These are phyloP conservation scores for Tetragnatha versicolor DNA, from an alignment of 1,140 invertebrate genomes.

Conservation along the genomic window DNA sequence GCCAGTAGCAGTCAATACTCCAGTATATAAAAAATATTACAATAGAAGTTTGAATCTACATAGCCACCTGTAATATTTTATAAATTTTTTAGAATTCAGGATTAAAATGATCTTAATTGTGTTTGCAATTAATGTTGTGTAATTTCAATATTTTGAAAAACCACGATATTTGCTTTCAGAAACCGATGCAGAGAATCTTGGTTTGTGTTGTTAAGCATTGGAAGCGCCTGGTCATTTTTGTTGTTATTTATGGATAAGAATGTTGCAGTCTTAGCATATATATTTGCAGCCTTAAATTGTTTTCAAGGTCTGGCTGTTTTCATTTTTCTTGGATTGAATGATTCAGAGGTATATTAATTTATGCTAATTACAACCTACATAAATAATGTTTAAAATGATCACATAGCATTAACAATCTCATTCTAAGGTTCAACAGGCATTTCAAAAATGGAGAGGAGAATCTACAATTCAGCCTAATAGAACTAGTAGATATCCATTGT, in stretches of 20 bases:
- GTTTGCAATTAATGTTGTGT: background rate
- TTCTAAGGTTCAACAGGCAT: constrained; percentile 42
- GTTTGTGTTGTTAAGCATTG: constrained; percentile 66
- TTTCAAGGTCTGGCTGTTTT: constrained; percentile 94
- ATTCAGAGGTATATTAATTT: constrained; percentile 82
- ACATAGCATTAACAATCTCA: background rate
- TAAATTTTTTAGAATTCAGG: background rate
- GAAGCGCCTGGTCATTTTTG: constrained; percentile 90
- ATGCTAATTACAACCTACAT: constrained; percentile 14
- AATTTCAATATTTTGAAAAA: background rate
- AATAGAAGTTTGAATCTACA: too few species aligned
- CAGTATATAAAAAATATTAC: too few species aligned
- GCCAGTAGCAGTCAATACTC: too few species aligned
- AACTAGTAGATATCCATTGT: constrained; percentile 8
- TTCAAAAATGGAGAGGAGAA: constrained; percentile 23
- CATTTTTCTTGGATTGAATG: constrained; percentile 91
- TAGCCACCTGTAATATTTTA: too few species aligned
- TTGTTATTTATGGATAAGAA: constrained; percentile 85
- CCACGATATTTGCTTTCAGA: constrained; percentile 65
- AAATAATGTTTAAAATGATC: background rate
- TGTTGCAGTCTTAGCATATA: constrained; percentile 83
- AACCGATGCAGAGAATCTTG: constrained; percentile 83
- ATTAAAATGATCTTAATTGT: background rate
- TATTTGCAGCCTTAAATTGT: constrained; percentile 92
- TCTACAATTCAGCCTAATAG: constrained; percentile 4